Base-by-base conservation (phyloP, 2,113 vertebrate genomes). In the Forbesichthys agassizii region DNA sequence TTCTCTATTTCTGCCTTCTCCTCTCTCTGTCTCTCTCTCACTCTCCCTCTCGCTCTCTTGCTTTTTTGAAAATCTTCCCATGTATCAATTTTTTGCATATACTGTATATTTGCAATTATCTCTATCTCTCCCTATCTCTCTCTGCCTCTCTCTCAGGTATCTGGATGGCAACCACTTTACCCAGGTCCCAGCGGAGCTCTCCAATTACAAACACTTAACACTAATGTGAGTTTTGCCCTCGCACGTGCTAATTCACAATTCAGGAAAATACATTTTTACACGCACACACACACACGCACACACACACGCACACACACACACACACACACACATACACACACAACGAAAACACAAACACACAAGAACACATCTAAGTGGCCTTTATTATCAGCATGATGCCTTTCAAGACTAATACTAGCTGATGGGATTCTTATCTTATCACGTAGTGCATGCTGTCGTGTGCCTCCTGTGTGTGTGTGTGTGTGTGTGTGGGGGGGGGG, bases 101-200 rank as follows among this genome's bases (percentile, higher is more conserved):
- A 48, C 36, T 49, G 46, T 11, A 11, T 59, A 10, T 61, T 18
- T 61, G 46, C n/a, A 33, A 51, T 63, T 63, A 14, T 13, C 14
- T 73, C 13, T 33, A 4, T 61, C 12, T 57, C 20, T 18, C 36
- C 7, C 9, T 66, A 16, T 60, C 16, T 54, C 8, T 69, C 52
- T 73, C 51, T 76, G 48, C 73, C 52, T 75, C n/a, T 76, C 66
- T 77, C 64, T 6, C 82, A 99, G 97, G 64, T 99, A 99, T 90
- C 92, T 99, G 90, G 97, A 99, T 91, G 97, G 97, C 83, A 99
- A 98, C 89, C 96, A 96, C 63, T 98, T 99, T 88, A 97, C 94
- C 2, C 93, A 98, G 84, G 94, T 98, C 86, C 96, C 98, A 14
- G 94, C 94, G 90, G 98, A 98, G 76, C 96, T 99, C 84, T 97